Percentiles rank a stretch among this genome's conserved stretches.
Conservation (phyloP, 2,888 invertebrate genomes). For the Sceliomorpha sp. region DNA sequence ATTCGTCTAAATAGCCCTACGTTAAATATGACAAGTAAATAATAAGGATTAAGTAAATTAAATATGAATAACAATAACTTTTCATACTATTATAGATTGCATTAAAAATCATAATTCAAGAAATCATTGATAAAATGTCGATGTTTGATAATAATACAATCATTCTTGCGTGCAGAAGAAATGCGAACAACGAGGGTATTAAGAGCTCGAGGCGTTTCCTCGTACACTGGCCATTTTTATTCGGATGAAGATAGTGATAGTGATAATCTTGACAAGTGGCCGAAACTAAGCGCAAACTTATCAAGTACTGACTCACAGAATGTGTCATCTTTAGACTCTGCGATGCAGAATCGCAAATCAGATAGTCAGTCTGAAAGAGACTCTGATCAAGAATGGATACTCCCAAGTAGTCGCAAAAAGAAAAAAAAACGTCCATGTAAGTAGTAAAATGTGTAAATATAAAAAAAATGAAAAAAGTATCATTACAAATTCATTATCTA, state of each 20-base stretch:
- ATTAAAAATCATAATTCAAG: no score
- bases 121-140: no score
- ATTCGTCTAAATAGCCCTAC: no score
- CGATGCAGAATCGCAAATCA: conserved; percentile 59
- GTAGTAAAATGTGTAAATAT: conserved; percentile 24
- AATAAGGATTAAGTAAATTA: no score
- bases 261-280: conserved; percentile 73
- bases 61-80: no score
- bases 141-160: background rate
- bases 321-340: conserved; percentile 58
- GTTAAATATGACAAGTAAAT: no score
- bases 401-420: conserved; percentile 76
- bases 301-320: conserved; percentile 65
- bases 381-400: conserved; percentile 77
- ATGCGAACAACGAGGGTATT: conserved; percentile 68
- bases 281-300: conserved; percentile 68
- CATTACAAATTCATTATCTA: background rate
- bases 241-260: conserved; percentile 72
- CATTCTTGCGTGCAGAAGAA: conserved; percentile 39
- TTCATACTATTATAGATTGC: no score
- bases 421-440: conserved; percentile 74
- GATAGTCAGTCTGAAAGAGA: conserved; percentile 68
- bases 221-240: conserved; percentile 74
- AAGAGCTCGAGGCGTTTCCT: conserved; percentile 74
- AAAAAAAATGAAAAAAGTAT: no score